Evolutionary conservation across 2,113 vertebrate species (phyloP), one percentile per base, ranked within the genome.

Genomic region (Nesospiza acunhae): DNA sequence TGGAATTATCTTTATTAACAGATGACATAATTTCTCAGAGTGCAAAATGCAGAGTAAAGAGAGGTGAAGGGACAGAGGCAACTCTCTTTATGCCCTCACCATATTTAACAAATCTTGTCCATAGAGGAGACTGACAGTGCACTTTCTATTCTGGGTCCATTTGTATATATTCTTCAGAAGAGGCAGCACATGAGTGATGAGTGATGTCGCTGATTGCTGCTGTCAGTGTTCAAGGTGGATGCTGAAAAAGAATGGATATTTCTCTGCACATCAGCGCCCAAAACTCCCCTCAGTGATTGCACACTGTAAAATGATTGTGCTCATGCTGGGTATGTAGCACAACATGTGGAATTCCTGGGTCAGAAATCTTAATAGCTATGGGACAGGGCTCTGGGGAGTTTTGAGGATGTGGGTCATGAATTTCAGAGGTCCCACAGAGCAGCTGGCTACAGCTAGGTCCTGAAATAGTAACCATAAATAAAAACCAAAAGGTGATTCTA

Each of bases 131-230:
- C 49, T 88, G 55, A 83, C 31, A 50, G 41, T 19, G 78, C 41
- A 50, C 11, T 88, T 93, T 90, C 67, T 88, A 41, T 90, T 92
- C 46, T 69, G n/a, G 33, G 42, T 62, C 14, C 14, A 77, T 90
- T 80, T 46, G 28, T 83, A 53, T 12, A 47, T 46, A n/a, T 39
- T 69, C 59, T 62, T 90, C 77, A 41, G 68, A 60, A 87, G 56
- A 80, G 15, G 28, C 19, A 85, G 47, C 15, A 72, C n/a, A 41
- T 79, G 66, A 91, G 68, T 62, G 49, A 88, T 3, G 14, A 91
- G 68, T 62, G 49, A 88, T 3, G 14, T 31, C 90, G 46, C 41
- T 96, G 87, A 64, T 89, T 60, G 9, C 44, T 84, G 62, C 27
- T 87, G 49, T 75, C 82, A 73, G 53, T 35, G 72, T 76, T 26